Evolutionary conservation across 2,797 vertebrate genomes (phyloP).

Genomic region (Neomorphus geoffroyi): DNA sequence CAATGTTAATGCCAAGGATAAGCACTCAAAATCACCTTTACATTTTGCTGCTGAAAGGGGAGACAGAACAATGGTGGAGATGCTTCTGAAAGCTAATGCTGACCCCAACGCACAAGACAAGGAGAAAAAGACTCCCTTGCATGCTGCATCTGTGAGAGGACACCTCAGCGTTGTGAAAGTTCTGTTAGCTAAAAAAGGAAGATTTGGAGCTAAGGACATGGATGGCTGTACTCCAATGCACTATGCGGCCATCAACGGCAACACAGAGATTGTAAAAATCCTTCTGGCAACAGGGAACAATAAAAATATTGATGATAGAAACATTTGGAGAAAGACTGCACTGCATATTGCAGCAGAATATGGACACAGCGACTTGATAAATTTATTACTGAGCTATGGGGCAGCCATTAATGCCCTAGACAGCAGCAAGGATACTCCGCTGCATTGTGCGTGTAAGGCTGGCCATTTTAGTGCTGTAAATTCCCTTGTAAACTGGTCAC

Average conservation of each 20-base stretch:
- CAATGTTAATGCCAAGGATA: conserved; percentile 71
- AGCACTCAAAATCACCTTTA: conserved; percentile 74
- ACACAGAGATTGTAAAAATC: conserved; percentile 37
- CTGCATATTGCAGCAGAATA: conserved; percentile 79
- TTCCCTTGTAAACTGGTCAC: conserved; percentile 68
- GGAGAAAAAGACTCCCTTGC: conserved; percentile 81
- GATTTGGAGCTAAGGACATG: conserved; percentile 78
- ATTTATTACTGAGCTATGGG: conserved; percentile 70
- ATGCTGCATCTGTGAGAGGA: conserved; percentile 74
- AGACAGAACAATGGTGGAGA: conserved; percentile 56
- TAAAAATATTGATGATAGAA: conserved; percentile 78
- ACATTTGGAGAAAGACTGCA: conserved; percentile 82
- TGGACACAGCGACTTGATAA: conserved; percentile 69
- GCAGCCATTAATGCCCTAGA: conserved; percentile 79
- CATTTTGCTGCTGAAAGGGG: conserved; percentile 76
- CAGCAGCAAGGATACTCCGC: conserved; percentile 79
- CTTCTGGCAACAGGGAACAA: conserved; percentile 72
- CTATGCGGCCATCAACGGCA: conserved; percentile 70
- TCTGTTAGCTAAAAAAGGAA: conserved; percentile 74
- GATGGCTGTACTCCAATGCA: conserved; percentile 80
- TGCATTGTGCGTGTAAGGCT: conserved; percentile 78
- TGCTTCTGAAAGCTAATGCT: conserved; percentile 74
- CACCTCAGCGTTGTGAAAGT: conserved; percentile 37
- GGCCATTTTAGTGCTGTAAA: conserved; percentile 67
- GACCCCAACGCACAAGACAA: conserved; percentile 74